A percentile compares a stretch with the other conserved stretches of the same genome.
Conservation (phyloP, 1,140 invertebrate genomes). For the Choristoneura fumiferana region DNA sequence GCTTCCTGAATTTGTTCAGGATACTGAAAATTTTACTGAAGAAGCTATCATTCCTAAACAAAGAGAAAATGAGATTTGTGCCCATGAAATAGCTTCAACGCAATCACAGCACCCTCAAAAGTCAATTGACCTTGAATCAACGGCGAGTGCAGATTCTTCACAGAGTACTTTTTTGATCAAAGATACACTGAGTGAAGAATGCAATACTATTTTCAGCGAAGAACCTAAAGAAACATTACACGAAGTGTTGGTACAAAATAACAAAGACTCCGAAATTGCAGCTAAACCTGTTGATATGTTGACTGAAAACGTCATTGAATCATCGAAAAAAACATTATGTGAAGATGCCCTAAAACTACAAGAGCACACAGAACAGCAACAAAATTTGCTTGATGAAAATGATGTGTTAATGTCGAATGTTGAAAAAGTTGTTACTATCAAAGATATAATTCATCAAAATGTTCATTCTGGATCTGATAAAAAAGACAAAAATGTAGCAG, state of each 20-base stretch:
- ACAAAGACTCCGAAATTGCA: neutral
- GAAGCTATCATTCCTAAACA: neutral
- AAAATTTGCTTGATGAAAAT: neutral
- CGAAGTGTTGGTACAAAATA: neutral
- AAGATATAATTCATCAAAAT: conserved; percentile 27
- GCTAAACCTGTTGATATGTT: neutral
- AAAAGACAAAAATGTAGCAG: conserved; percentile 15
- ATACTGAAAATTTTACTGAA: neutral
- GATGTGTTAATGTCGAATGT: neutral
- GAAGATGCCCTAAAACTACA: neutral
- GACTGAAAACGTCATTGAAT: neutral
- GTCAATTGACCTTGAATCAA: conserved; percentile 3
- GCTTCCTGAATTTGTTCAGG: neutral
- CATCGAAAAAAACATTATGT: neutral
- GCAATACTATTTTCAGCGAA: neutral
- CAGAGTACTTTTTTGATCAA: conserved; percentile 7
- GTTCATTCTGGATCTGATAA: conserved; percentile 28
- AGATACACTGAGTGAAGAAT: conserved; percentile 4
- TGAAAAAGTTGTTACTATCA: conserved; percentile 24
- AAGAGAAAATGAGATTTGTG: neutral
- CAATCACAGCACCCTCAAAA: neutral
- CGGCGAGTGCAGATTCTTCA: conserved; percentile 13
- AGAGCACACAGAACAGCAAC: no score
- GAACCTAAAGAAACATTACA: neutral
- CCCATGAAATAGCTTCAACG: neutral